These are phyloP conservation scores for Lysandra coridon DNA, from an alignment of 2,888 invertebrate species.

Conservation along the genomic window DNA sequence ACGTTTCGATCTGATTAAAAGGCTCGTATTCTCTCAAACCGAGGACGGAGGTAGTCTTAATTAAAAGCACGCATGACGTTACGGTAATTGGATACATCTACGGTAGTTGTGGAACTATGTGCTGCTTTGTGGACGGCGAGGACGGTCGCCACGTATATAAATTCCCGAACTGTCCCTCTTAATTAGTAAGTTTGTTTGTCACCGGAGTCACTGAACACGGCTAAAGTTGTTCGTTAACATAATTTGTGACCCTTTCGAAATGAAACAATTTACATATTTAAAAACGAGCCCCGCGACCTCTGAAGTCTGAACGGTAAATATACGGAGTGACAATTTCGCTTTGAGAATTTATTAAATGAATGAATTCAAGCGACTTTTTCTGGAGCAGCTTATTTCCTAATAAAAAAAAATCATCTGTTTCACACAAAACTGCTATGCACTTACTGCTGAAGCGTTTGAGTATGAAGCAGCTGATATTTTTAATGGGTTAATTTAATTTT, in stretches of 20 bases:
- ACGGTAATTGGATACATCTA: background rate
- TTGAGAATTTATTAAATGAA: too few relatives aligned
- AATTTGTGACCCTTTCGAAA: background rate
- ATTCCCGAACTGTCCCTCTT: background rate
- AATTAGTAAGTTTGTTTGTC: background rate
- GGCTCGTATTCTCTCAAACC: background rate
- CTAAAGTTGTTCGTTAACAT: background rate
- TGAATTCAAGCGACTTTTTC: too few relatives aligned
- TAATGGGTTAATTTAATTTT: too few relatives aligned
- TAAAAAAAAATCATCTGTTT: too few relatives aligned
- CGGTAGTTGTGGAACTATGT: slow-evolving; percentile 1
- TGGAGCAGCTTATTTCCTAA: too few relatives aligned
- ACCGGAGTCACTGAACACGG: background rate
- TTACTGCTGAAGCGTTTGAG: too few relatives aligned
- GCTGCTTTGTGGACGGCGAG: background rate
- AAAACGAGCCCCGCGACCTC: too few relatives aligned
- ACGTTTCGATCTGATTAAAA: background rate
- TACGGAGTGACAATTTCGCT: too few relatives aligned
- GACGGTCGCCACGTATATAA: background rate
- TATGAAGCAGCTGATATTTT: too few relatives aligned
- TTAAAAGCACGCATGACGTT: background rate
- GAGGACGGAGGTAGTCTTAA: background rate
- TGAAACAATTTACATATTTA: background rate
- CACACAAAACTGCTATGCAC: too few relatives aligned
- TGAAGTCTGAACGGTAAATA: too few relatives aligned